Evolutionary conservation across 92 coral and sea anemone species (phyloP).

Genomic region (Montipora capitata): DNA sequence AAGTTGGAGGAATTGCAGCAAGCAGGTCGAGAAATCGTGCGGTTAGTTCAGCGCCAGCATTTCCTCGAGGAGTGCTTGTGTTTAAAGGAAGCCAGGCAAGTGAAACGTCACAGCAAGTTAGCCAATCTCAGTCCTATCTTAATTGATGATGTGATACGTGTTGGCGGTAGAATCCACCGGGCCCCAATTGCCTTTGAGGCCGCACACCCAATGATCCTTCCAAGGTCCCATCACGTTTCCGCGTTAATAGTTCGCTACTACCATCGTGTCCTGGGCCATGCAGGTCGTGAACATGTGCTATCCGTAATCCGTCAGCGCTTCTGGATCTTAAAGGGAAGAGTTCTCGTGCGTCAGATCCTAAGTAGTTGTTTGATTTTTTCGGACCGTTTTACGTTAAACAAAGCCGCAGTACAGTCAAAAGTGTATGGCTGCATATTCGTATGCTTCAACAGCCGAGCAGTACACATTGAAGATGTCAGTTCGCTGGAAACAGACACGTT

Average conservation of each 20-base stretch:
- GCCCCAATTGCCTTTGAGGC: constrained; percentile 69
- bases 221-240: neutral
- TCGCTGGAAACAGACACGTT: constrained; percentile 73
- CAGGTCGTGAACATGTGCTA: constrained; percentile 26
- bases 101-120: constrained; percentile 65
- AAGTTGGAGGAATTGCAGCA: constrained; percentile 51
- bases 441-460: constrained; percentile 66
- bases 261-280: constrained; percentile 44
- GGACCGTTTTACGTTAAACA: constrained; percentile 77
- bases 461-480: constrained; percentile 83
- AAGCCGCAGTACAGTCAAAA: constrained; percentile 61
- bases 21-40: constrained; percentile 55
- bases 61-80: constrained; percentile 70
- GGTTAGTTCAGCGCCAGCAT: constrained; percentile 55
- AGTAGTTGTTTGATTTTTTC: constrained; percentile 70
- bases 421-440: constrained; percentile 78
- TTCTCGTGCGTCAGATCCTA: constrained; percentile 51
- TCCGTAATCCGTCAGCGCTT: constrained; percentile 43
- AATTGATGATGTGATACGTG: constrained; percentile 57
- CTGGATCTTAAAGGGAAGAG: constrained; percentile 62
- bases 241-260: constrained; percentile 32
- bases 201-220: constrained; percentile 61
- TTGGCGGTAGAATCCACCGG: constrained; percentile 51
- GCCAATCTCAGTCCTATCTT: constrained; percentile 66
- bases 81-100: constrained; percentile 55